A percentile compares a stretch with the other conserved stretches of the same genome.
These are phyloP conservation scores for Tillus elongatus DNA, from an alignment of 2,888 invertebrate species.

Conservation along the genomic window DNA sequence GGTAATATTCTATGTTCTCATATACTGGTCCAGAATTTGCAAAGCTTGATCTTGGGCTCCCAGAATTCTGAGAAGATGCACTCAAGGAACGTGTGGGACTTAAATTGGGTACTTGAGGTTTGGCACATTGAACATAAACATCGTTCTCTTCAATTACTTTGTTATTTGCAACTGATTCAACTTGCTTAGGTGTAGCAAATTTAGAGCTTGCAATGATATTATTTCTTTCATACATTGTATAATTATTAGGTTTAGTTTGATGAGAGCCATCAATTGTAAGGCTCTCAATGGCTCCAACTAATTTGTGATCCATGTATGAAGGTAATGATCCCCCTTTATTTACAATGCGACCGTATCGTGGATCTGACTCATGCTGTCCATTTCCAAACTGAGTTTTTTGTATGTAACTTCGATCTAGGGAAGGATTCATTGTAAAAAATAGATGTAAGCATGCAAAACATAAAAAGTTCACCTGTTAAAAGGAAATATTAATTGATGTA, in stretches of 20 bases:
- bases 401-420: conserved; percentile 31
- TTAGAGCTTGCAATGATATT: conserved; percentile 70
- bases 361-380: conserved; percentile 28
- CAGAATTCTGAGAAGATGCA: conserved; percentile 52
- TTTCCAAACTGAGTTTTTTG: conserved; percentile 35
- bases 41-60: conserved; percentile 38
- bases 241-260: conserved; percentile 37
- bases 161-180: conserved; percentile 50
- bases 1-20: conserved; percentile 76
- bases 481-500: no score
- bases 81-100: conserved; percentile 55
- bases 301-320: conserved; percentile 44
- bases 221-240: conserved; percentile 58
- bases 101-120: conserved; percentile 34
- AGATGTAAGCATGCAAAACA: no score
- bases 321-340: conserved; percentile 31
- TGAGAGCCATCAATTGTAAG: conserved; percentile 47
- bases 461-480: no score
- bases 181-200: conserved; percentile 66
- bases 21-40: conserved; percentile 53
- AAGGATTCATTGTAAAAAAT: no score
- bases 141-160: conserved; percentile 37
- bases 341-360: conserved; percentile 38
- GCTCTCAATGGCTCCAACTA: conserved; percentile 58
- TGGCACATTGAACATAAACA: conserved; percentile 41